These are phyloP conservation scores for Ctenochaetus hawaiiensis DNA, from an alignment of 2,797 vertebrate genomes.

Conservation along the genomic window DNA sequence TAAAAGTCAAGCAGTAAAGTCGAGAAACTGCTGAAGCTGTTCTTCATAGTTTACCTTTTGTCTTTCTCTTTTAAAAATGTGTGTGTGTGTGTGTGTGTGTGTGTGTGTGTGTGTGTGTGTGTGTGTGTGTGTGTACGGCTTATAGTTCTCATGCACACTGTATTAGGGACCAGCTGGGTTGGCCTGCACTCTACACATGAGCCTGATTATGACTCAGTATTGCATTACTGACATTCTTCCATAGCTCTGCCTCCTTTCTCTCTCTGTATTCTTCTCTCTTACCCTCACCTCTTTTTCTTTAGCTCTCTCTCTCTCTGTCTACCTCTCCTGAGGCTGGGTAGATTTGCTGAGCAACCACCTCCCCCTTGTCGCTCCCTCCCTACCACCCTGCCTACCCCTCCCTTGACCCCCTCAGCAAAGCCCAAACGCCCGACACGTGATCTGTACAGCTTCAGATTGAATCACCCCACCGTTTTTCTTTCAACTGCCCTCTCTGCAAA, in stretches of 20 bases:
- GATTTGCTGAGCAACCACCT: constrained; percentile 78
- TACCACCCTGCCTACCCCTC: constrained; percentile 43
- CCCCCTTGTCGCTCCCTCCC: constrained; percentile 2
- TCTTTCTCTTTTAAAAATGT: constrained; percentile 40
- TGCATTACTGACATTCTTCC: constrained; percentile 83
- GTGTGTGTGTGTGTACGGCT: constrained; percentile 37
- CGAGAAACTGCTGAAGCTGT: constrained; percentile 43
- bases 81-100: constrained; percentile 24
- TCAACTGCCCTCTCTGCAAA: constrained; percentile 27
- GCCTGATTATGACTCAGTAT: constrained; percentile 84
- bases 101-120: constrained; percentile 38
- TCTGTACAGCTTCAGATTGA: constrained; percentile 57
- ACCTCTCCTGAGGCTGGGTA: constrained; percentile 42
- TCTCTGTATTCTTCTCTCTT: constrained; percentile 36
- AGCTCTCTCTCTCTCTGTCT: constrained; percentile 12
- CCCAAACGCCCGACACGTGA: constrained; percentile 64
- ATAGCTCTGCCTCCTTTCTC: constrained; percentile 63
- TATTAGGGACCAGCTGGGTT: constrained; percentile 80
- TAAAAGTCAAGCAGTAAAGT: constrained; percentile 39
- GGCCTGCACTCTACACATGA: constrained; percentile 79
- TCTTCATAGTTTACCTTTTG: constrained; percentile 68
- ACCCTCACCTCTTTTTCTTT: neutral
- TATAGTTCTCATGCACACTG: constrained; percentile 72
- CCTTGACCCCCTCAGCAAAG: constrained; percentile 59
- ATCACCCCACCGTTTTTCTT: constrained; percentile 43